phyloP scores from a whole-genome alignment of 2,888 invertebrate species.

The Acrocera orbiculus region DNA sequence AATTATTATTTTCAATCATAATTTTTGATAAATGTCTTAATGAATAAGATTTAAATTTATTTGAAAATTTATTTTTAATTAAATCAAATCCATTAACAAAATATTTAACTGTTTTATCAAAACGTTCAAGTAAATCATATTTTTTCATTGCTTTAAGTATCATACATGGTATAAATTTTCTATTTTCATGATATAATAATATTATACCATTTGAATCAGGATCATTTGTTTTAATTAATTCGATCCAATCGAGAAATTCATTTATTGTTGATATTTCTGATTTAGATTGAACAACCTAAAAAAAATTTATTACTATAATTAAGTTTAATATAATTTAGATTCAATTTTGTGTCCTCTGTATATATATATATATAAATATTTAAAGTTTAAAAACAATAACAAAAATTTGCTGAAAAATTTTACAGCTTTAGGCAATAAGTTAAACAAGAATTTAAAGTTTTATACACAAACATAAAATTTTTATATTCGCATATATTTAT shows the following conservation, averaged over 20 bases:
- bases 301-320: slow-evolving; percentile 3
- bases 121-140: slow-evolving; percentile 43
- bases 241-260: slow-evolving; percentile 48
- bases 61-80: slow-evolving; percentile 38
- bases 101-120: slow-evolving; percentile 43
- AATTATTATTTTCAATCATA: slow-evolving; percentile 7
- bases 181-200: slow-evolving; percentile 46
- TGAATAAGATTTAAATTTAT: slow-evolving; percentile 36
- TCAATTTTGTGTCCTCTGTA: no score
- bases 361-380: no score
- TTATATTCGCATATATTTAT: no score
- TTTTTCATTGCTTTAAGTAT: slow-evolving; percentile 43
- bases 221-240: slow-evolving; percentile 34
- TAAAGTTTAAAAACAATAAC: no score
- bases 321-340: no score
- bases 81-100: slow-evolving; percentile 46
- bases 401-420: no score
- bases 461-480: no score
- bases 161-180: slow-evolving; percentile 47
- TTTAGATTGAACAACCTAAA: slow-evolving; percentile 46
- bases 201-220: slow-evolving; percentile 41
- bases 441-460: no score
- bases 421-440: no score
- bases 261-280: slow-evolving; percentile 48
- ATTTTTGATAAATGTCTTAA: slow-evolving; percentile 35